phyloP scores from a whole-genome alignment of 1,140 invertebrate species.

The Helicorthomorpha holstii region DNA sequence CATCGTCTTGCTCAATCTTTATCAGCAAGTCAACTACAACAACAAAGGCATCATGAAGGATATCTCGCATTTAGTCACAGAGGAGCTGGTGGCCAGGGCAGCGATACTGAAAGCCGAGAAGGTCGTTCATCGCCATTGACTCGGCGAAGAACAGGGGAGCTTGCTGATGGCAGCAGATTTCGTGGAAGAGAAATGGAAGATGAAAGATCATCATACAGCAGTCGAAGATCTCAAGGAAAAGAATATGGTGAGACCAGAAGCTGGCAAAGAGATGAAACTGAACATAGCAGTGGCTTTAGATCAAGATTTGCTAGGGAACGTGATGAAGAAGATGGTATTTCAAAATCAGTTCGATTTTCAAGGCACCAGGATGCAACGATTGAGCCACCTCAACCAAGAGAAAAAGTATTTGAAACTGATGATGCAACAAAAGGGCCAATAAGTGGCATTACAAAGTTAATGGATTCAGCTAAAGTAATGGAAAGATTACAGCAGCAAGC shows the following conservation, averaged over 20 bases:
- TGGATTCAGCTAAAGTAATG: slow-evolving; percentile 75
- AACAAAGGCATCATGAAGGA: slow-evolving; percentile 57
- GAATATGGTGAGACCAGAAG: slow-evolving; percentile 40
- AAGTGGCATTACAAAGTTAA: slow-evolving; percentile 70
- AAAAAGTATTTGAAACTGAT: slow-evolving; percentile 70
- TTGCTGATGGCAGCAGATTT: neutral
- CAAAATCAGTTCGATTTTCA: slow-evolving; percentile 31
- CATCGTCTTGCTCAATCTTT: slow-evolving; percentile 60
- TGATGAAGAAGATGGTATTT: slow-evolving; percentile 1
- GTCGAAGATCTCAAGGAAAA: slow-evolving; percentile 41
- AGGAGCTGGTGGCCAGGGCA: slow-evolving; percentile 35
- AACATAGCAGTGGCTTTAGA: slow-evolving; percentile 30
- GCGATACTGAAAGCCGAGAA: slow-evolving; percentile 38
- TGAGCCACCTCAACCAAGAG: slow-evolving; percentile 29
- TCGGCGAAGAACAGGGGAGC: neutral
- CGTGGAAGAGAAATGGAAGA: slow-evolving; percentile 13
- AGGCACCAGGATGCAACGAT: slow-evolving; percentile 11
- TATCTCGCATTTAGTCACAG: slow-evolving; percentile 22
- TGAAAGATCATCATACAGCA: slow-evolving; percentile 15
- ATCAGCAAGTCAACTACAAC: too few species aligned
- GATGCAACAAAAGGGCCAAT: slow-evolving; percentile 71
- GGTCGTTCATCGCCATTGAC: slow-evolving; percentile 13
- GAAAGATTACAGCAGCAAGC: slow-evolving; percentile 47
- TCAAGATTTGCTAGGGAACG: slow-evolving; percentile 12
- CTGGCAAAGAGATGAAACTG: slow-evolving; percentile 32